Base-by-base conservation (phyloP, 2,888 invertebrate species). In the Stratiomys singularior region DNA sequence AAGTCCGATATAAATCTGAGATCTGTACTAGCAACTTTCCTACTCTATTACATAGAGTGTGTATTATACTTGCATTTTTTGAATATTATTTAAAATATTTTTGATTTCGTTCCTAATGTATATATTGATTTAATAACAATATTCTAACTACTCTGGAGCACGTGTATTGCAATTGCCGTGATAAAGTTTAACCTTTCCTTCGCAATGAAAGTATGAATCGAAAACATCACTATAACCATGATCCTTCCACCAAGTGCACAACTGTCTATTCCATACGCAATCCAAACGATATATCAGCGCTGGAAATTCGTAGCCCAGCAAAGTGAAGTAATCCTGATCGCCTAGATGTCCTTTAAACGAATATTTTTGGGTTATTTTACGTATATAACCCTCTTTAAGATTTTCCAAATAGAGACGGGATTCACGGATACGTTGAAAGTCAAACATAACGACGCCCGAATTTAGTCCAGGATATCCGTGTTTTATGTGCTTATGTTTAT, bases 181-280 rank as follows among this genome's bases (percentile, higher is more conserved):
- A 85, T 93, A 92, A 63, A 93, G 87, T 83, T 92, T 90, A 21
- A 91, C 89, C 78, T 89, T 88, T 60, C 90, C 90, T 77, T 90
- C 87, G 84, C 95, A 95, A 72, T 89, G 88, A 81, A 91, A 92
- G 87, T 94, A 95, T 80, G 89, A 87, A 81, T 92, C 90, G 84
- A 94, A 95, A 52, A 93, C 90, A 81, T 92, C 90, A 44, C 89
- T 88, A 82, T 94, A 94, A 0, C 93, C 94, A 81, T 93, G 91
- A 80, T 92, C 91, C 82, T 90, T 89, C 94, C 94, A 95, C 94
- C 94, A 95, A 0, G 90, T 90, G 84, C 95, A 95, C 77, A 95
- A 86, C 84, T 95, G 95, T 71, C 94, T 88, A 85, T 95, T 95
- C 92, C 94, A 95, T 3, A 90, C 90, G 84, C 95, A 95, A 79